These are phyloP conservation scores for Ectemnius continuus DNA, from an alignment of 2,888 invertebrate genomes.

Conservation along the genomic window DNA sequence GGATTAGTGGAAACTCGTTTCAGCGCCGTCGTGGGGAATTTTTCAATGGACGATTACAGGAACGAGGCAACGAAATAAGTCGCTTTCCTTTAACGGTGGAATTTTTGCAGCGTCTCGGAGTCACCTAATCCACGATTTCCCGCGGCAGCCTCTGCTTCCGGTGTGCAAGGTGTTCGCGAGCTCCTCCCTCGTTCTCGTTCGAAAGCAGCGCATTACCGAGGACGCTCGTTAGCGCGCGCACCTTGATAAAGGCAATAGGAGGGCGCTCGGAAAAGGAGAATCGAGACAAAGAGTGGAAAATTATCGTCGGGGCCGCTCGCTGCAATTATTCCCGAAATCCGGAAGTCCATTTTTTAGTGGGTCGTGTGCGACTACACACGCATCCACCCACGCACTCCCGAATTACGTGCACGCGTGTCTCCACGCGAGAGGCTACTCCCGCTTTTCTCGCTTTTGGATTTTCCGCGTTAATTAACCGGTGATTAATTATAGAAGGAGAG, in stretches of 20 bases:
- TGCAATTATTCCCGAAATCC: constrained; percentile 41
- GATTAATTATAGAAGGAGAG: constrained; percentile 65
- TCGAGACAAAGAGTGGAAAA: constrained; percentile 7
- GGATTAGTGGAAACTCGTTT: background rate
- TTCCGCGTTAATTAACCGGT: constrained; percentile 69
- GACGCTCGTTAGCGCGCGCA: no score
- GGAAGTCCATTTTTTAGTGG: constrained; percentile 26
- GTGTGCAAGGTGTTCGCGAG: no score
- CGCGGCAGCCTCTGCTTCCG: background rate
- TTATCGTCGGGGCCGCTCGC: background rate
- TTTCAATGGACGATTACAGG: constrained; percentile 31
- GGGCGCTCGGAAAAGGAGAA: background rate
- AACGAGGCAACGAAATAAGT: constrained; percentile 44
- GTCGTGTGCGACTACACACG: background rate
- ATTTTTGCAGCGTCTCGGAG: constrained; percentile 38
- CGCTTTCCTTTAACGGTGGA: constrained; percentile 47
- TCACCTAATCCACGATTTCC: constrained; percentile 39
- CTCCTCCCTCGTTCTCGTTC: no score
- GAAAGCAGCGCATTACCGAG: no score
- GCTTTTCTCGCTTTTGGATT: constrained; percentile 38
- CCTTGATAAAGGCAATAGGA: no score
- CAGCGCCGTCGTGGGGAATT: background rate
- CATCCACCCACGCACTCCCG: background rate
- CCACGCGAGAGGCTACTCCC: constrained; percentile 7
- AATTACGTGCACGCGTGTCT: constrained; percentile 4